phyloP scores from a whole-genome alignment of 2,797 vertebrate species.

The Pachyuromys duprasi region DNA sequence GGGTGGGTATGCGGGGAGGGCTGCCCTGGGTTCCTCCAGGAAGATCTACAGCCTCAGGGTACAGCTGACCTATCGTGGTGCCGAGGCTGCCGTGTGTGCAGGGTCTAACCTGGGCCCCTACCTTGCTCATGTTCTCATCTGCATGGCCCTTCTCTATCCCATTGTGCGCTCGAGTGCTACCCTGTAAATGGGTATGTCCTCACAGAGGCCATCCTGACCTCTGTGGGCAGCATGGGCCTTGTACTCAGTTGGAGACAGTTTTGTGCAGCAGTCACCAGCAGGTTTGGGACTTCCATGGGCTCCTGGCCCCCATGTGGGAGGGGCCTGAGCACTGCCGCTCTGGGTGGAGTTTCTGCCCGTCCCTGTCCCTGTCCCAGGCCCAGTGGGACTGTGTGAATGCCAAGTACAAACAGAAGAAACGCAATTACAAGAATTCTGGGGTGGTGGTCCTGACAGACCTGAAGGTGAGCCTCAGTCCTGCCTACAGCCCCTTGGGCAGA shows the following conservation, averaged over 20 bases:
- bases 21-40: not conserved
- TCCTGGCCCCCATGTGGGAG: not conserved
- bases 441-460: constrained; percentile 93
- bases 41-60: not conserved
- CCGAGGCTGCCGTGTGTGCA: too few species aligned
- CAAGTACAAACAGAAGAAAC: constrained; percentile 97
- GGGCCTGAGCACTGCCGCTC: not conserved
- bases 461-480: constrained; percentile 89
- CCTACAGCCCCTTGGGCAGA: not conserved
- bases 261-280: not conserved
- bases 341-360: not conserved
- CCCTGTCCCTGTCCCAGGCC: constrained; percentile 87
- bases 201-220: not conserved
- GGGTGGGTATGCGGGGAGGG: not conserved
- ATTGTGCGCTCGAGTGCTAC: too few species aligned
- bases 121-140: not conserved
- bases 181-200: not conserved
- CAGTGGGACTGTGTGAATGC: constrained; percentile 97
- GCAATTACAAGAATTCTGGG: constrained; percentile 97
- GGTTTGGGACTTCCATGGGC: not conserved
- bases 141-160: not conserved
- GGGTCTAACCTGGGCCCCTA: not conserved
- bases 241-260: not conserved
- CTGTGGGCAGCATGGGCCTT: too few species aligned
- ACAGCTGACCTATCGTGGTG: too few species aligned